Evolutionary conservation across 2,797 vertebrate species (phyloP).

Genomic region (Perodicticus potto): DNA sequence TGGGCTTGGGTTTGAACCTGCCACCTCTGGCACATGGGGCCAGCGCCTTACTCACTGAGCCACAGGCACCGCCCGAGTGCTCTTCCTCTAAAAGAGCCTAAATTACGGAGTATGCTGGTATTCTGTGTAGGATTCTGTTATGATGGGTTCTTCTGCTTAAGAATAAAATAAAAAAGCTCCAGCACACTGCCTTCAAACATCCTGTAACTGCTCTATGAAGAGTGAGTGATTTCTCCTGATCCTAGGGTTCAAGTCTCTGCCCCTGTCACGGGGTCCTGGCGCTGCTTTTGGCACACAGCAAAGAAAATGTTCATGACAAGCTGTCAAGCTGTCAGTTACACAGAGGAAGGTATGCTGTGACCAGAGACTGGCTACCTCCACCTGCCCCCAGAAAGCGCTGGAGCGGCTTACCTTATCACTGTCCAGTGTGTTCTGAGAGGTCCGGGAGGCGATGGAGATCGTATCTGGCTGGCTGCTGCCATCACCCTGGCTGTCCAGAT

Average conservation of each 20-base stretch:
- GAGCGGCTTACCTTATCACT: conserved; percentile 95
- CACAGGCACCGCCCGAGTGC: too few species aligned
- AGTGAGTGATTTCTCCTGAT: not conserved
- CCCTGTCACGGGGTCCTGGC: rapidly evolving
- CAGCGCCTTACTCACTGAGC: too few species aligned
- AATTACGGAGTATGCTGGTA: not conserved
- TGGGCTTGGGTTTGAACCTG: too few species aligned
- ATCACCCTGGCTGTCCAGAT: conserved; percentile 98
- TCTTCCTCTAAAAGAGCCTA: not conserved
- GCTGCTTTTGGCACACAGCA: not conserved
- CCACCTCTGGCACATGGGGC: too few species aligned
- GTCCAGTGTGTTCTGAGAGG: conserved; percentile 98
- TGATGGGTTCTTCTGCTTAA: not conserved
- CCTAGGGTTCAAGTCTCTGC: not conserved
- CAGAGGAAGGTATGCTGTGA: not conserved
- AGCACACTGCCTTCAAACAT: not conserved
- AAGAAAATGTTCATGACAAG: not conserved
- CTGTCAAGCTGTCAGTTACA: too few species aligned
- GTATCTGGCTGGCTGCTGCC: conserved; percentile 99
- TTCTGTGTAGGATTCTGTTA: not conserved
- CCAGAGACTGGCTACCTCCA: rapidly evolving
- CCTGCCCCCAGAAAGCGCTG: too few species aligned
- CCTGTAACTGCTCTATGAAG: not conserved
- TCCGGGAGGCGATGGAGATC: conserved; percentile 98
- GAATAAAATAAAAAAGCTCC: not conserved